Percentiles rank a stretch among this genome's conserved stretches.
These are phyloP conservation scores for Zygaena filipendulae DNA, from an alignment of 2,888 invertebrate genomes.

Conservation along the genomic window DNA sequence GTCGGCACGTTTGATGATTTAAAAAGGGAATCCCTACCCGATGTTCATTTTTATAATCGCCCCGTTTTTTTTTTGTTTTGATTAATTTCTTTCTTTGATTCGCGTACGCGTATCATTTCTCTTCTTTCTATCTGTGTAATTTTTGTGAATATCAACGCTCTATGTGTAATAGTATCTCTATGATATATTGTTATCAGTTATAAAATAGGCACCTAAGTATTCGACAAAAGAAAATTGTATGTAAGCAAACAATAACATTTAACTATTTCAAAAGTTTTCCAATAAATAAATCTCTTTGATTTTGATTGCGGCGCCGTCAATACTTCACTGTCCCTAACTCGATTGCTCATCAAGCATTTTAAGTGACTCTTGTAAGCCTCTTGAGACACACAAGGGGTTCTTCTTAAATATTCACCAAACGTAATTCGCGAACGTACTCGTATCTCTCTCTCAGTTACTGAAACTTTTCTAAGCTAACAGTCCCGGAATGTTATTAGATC, in stretches of 20 bases:
- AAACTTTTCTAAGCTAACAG: slow-evolving; percentile 27
- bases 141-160: too few relatives aligned
- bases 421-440: slow-evolving; percentile 45
- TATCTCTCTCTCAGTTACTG: slow-evolving; percentile 36
- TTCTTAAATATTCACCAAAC: slow-evolving; percentile 56
- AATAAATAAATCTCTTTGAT: slow-evolving; percentile 18
- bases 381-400: slow-evolving; percentile 45
- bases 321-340: slow-evolving; percentile 27
- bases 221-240: too few relatives aligned
- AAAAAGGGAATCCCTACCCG: slow-evolving; percentile 33
- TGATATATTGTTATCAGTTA: too few relatives aligned
- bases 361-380: slow-evolving; percentile 43
- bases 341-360: slow-evolving; percentile 56
- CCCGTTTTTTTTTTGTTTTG: slow-evolving; percentile 37
- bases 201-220: too few relatives aligned
- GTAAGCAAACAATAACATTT: too few relatives aligned
- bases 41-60: slow-evolving; percentile 53
- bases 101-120: too few relatives aligned
- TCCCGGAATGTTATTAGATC: slow-evolving; percentile 26
- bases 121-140: too few relatives aligned
- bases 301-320: slow-evolving; percentile 15
- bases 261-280: too few relatives aligned
- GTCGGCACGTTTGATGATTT: slow-evolving; percentile 42
- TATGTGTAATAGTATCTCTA: too few relatives aligned
- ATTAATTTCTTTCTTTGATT: slow-evolving; percentile 20